Percentiles rank a stretch among this genome's conserved stretches.
Evolutionary conservation across 2,797 vertebrate genomes (phyloP).

Genomic region (Psittacula derbiana): DNA sequence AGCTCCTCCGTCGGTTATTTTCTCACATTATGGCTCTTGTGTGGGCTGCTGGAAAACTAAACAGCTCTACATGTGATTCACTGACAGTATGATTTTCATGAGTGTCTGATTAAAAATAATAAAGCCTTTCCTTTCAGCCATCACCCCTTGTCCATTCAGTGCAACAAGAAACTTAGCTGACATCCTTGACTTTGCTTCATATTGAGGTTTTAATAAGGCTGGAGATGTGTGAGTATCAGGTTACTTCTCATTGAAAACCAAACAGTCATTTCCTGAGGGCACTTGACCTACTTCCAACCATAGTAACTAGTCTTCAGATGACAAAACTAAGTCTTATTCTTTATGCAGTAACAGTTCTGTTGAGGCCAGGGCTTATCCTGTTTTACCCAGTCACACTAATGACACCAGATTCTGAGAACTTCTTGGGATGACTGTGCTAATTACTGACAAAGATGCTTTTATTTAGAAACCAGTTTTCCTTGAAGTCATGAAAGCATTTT

Average conservation of each 20-base stretch:
- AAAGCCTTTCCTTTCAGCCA: slow-evolving; percentile 6
- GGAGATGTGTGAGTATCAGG: slow-evolving; percentile 17
- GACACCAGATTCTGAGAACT: not conserved
- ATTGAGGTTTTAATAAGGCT: slow-evolving; percentile 38
- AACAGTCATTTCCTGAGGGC: slow-evolving; percentile 39
- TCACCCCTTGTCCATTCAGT: not conserved
- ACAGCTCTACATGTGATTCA: not conserved
- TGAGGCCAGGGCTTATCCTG: not conserved
- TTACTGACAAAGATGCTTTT: not conserved
- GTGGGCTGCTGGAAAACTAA: not conserved
- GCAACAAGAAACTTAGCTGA: not conserved
- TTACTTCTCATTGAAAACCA: slow-evolving; percentile 13
- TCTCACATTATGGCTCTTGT: not conserved
- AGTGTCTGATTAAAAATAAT: not conserved
- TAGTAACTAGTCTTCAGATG: slow-evolving; percentile 26
- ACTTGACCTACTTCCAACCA: slow-evolving; percentile 45
- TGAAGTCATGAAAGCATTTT: not conserved
- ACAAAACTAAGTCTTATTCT: slow-evolving; percentile 5
- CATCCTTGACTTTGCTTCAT: slow-evolving; percentile 17
- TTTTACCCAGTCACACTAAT: not conserved
- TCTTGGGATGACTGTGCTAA: not conserved
- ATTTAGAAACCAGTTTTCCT: not conserved
- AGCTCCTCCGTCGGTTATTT: not conserved
- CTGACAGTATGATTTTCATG: not conserved
- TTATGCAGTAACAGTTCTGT: not conserved